These are phyloP conservation scores for Neopipo cinnamomea DNA, from an alignment of 2,113 vertebrate species.

Conservation along the genomic window DNA sequence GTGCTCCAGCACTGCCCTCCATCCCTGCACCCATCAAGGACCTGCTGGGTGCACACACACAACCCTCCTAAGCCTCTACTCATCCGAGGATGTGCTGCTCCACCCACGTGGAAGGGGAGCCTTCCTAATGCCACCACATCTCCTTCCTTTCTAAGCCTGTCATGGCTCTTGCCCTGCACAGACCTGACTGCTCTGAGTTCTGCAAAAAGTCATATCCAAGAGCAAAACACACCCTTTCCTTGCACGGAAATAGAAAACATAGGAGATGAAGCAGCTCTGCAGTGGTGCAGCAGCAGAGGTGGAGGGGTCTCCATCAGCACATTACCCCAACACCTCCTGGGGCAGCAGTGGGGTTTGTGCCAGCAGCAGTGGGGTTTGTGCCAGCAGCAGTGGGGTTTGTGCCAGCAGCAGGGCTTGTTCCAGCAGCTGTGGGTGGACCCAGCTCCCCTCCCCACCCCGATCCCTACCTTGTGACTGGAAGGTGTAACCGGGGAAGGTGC, in stretches of 20 bases:
- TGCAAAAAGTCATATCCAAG: background rate
- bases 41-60: background rate
- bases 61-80: background rate
- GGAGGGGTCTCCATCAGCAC: background rate
- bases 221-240: background rate
- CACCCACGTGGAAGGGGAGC: background rate
- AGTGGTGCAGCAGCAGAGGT: background rate
- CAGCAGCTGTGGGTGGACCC: background rate
- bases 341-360: background rate
- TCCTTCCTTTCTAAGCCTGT: background rate
- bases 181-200: background rate
- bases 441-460: fast-evolving
- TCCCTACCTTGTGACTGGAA: slow-evolving; percentile 88
- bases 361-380: background rate
- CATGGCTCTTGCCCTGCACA: background rate
- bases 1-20: background rate
- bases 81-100: background rate
- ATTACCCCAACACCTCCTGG: background rate
- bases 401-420: background rate
- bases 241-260: background rate
- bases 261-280: background rate
- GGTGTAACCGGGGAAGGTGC: slow-evolving; percentile 70
- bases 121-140: background rate
- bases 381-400: background rate
- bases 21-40: background rate